Base-by-base conservation (phyloP, 1,140 invertebrate species). In the Alviniconcha marisindica region DNA sequence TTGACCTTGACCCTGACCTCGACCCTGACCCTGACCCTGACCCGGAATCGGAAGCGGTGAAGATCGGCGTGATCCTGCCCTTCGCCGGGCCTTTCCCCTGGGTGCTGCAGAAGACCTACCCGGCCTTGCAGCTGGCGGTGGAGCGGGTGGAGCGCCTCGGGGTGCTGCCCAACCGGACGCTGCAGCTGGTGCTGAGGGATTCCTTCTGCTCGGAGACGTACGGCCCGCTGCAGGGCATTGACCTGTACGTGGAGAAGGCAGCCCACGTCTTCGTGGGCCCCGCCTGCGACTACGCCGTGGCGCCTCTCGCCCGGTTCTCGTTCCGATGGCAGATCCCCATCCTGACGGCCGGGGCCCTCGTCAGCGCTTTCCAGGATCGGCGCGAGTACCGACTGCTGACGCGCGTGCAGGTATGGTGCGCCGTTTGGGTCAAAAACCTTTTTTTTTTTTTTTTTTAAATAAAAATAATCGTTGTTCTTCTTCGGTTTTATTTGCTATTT, bases 271-370 rank as follows among this genome's bases (percentile, higher is more conserved):
- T 98, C 90, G 94, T 98, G 88, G 98, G 97, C 0, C 96, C 98
- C 0, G 95, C 97, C 1, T 98, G 97, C 92, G 97, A 97, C 87
- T 99, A 98, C 92, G 97, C 97, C 1, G 95, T 98, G 77, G 97
- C 97, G 0, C 97, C 97, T 0, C 96, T 99, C 1, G 96, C 97
- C 1, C 94, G 97, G 36, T 98, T 98, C 91, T 95, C 96, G 0
- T 95, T 96, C 14, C 95, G 95, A 18, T 99, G 97, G 97, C 86
- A 95, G 1, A 96, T 98, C 36, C 98, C 98, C 0, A 95, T 98
- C 0, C 90, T 99, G 5, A 98, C 97, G 1, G 96, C 97, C 0
- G 96, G 96, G 0, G 97, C 96, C 0, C 96, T 96, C 88, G 97
- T 96, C 0, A 95, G 96, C 78, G 96, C 96, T 48, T 97, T 98